These are phyloP conservation scores for Amaurobius ferox DNA, from an alignment of 2,888 invertebrate species.

Conservation along the genomic window DNA sequence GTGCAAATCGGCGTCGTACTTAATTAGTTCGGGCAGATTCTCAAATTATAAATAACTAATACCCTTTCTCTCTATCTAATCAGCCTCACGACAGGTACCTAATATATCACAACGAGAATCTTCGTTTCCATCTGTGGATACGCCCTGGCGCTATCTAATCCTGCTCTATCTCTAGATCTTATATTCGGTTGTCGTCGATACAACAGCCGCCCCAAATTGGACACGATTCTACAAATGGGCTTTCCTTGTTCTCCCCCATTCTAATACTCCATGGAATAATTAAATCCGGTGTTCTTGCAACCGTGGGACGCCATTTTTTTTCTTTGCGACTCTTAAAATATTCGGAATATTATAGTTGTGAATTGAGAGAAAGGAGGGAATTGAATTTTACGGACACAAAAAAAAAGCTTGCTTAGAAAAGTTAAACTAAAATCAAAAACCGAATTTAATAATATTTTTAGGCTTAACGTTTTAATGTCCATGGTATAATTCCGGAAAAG, in stretches of 20 bases:
- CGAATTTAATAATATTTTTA: too few species aligned
- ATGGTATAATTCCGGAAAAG: too few species aligned
- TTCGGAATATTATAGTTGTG: background rate
- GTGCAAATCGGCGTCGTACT: too few species aligned
- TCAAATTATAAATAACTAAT: background rate
- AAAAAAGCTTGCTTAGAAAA: too few species aligned
- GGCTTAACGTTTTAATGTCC: too few species aligned
- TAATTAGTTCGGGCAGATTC: too few species aligned
- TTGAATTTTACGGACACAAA: background rate
- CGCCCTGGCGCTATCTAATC: background rate
- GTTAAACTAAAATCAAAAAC: too few species aligned
- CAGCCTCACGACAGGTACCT: background rate
- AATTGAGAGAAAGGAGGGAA: too few species aligned
- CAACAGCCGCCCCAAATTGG: slow-evolving; percentile 43
- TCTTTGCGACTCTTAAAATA: background rate
- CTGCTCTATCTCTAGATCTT: background rate
- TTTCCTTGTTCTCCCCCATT: slow-evolving; percentile 52
- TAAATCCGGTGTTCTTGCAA: slow-evolving; percentile 4
- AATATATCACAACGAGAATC: background rate
- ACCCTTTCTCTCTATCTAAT: background rate
- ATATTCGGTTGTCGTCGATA: background rate
- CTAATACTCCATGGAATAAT: slow-evolving; percentile 42
- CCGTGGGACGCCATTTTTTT: background rate
- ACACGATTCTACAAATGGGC: slow-evolving; percentile 58
- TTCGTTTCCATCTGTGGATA: background rate